Base-by-base conservation (phyloP, 2,888 invertebrate genomes). In the Corbicula japonica region DNA sequence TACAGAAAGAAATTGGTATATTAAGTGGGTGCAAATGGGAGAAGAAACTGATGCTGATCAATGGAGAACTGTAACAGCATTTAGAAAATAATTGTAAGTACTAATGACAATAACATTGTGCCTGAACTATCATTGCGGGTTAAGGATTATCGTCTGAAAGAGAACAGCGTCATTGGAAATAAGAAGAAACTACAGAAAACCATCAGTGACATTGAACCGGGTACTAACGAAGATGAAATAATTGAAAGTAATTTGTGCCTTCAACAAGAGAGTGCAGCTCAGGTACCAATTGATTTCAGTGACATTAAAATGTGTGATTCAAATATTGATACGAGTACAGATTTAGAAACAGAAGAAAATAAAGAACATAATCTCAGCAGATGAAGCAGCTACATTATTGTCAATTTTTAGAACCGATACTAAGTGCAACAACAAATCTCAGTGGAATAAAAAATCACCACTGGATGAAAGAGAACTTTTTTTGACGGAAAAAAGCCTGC, bases 361-460 rank as follows among this genome's bases (percentile, higher is more conserved):
- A n/a, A n/a, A n/a, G n/a, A n/a, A n/a, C n/a, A n/a, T n/a, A n/a
- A n/a, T n/a, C n/a, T 18, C 41, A 26, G 26, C 18, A 26, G 28
- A 30, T 5, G 26, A 8, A 5, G 56, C 56, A 12, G 1, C 2
- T 4, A n/a, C 30, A 5, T 28, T 48, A 30, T 28, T 70, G 32
- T 35, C 4, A 8, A 58, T 70, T 60, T 60, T 70, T 6, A n/a
- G 34, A 30, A 70, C 35, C 1, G 60, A 70, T 35, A 30, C 26
- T 30, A 70, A 48, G 15, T 32, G 60, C 32, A 60, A 70, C 23
- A 70, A 70, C 6, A 70, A 70, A 48, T 21, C 23, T 2, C n/a
- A 34, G 4, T 70, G 70, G 70, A 34, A 30, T 15, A 4, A 34
- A 6, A 61, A 60, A 48, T 34, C 46, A 21, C 26, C 48, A 3